Evolutionary conservation across 2,797 vertebrate species (phyloP).

Genomic region (Sebastes baramenuke): DNA sequence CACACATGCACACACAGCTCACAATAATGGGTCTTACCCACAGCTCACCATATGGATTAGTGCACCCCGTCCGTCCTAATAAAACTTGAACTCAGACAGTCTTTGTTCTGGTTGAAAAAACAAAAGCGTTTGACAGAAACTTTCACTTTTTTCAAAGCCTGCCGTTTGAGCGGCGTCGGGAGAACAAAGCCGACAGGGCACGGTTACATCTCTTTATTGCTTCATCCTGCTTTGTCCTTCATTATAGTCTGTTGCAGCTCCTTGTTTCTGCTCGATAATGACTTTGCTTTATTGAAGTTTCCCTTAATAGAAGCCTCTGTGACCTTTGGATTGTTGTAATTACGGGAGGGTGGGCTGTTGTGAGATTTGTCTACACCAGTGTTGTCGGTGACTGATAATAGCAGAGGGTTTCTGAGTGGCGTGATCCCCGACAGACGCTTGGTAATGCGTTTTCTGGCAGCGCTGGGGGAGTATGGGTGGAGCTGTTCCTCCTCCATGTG

Average conservation of each 20-base stretch:
- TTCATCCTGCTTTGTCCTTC: conserved; percentile 62
- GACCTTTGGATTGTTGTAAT: conserved; percentile 58
- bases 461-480: not conserved
- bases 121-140: conserved; percentile 16
- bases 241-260: conserved; percentile 45
- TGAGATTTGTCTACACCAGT: conserved; percentile 30
- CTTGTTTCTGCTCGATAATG: conserved; percentile 62
- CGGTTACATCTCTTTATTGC: conserved; percentile 33
- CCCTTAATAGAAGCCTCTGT: conserved; percentile 37
- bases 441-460: conserved; percentile 13
- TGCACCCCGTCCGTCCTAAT: conserved; percentile 22
- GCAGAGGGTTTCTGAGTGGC: conserved; percentile 26
- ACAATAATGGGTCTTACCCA: conserved; percentile 1
- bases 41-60: conserved; percentile 44
- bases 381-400: conserved; percentile 21
- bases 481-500: conserved; percentile 23
- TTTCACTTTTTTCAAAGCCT: conserved; percentile 58
- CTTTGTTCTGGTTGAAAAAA: conserved; percentile 47
- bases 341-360: conserved; percentile 20
- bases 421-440: conserved; percentile 10
- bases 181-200: conserved; percentile 58
- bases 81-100: conserved; percentile 50
- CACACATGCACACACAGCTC: not conserved
- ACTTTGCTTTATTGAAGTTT: conserved; percentile 61
- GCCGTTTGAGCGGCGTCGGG: conserved; percentile 2